Evolutionary conservation across 2,888 invertebrate genomes (phyloP).

Genomic region (Drosophila maculinotata): DNA sequence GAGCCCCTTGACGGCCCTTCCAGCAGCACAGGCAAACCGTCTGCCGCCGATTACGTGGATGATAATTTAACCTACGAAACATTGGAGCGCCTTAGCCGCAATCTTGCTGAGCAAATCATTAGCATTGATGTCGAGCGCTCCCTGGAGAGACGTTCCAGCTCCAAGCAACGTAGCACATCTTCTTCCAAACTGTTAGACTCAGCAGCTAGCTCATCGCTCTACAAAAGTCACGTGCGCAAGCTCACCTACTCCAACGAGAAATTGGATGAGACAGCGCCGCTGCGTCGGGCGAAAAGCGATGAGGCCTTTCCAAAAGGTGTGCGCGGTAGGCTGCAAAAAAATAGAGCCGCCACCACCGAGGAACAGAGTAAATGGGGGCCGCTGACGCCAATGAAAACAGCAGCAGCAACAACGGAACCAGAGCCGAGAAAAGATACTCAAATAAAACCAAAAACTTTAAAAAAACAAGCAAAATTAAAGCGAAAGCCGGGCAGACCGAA

Average conservation of each 20-base stretch:
- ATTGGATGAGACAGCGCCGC: conserved; percentile 21
- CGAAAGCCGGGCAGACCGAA: conserved; percentile 42
- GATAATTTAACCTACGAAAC: conserved; percentile 54
- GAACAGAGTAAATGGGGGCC: conserved; percentile 4
- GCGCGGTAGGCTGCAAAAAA: conserved; percentile 4
- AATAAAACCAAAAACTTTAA: background rate
- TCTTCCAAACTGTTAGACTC: conserved; percentile 22
- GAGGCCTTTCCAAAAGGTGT: conserved; percentile 18
- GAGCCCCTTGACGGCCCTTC: conserved; percentile 16
- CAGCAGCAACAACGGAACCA: background rate
- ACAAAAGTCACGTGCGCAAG: conserved; percentile 58
- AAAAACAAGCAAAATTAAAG: background rate
- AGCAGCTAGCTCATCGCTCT: background rate
- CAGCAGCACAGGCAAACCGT: conserved; percentile 11
- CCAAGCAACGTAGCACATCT: conserved; percentile 54
- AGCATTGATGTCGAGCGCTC: conserved; percentile 66
- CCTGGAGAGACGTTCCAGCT: conserved; percentile 56
- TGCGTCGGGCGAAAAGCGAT: conserved; percentile 53
- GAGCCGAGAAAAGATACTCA: background rate
- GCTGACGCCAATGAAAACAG: background rate
- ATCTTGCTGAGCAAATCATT: conserved; percentile 57
- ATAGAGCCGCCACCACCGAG: conserved; percentile 36
- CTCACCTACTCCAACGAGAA: conserved; percentile 61
- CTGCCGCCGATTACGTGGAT: conserved; percentile 32
- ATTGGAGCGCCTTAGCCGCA: conserved; percentile 54